These are phyloP conservation scores for Andrena minutula DNA, from an alignment of 2,888 invertebrate species.

Conservation along the genomic window DNA sequence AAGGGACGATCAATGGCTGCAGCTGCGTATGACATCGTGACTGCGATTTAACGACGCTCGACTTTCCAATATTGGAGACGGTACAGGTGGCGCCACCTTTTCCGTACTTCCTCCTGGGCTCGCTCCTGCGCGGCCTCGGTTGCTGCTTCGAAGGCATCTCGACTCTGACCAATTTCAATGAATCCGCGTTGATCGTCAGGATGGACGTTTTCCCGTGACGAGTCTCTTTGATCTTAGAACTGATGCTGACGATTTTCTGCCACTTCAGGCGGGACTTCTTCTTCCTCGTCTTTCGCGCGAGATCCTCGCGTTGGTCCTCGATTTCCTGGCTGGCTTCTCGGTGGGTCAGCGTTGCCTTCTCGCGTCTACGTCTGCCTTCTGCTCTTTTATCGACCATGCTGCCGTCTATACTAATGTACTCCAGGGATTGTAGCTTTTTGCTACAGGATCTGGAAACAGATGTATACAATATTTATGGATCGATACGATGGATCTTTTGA, in stretches of 20 bases:
- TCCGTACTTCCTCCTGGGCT: slow-evolving; percentile 59
- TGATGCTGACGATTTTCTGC: slow-evolving; percentile 72
- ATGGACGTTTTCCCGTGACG: slow-evolving; percentile 44
- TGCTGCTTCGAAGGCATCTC: slow-evolving; percentile 66
- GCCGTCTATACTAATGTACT: slow-evolving; percentile 60
- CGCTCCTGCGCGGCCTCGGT: slow-evolving; percentile 76
- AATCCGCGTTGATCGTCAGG: slow-evolving; percentile 74
- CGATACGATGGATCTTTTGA: no score
- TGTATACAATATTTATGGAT: no score
- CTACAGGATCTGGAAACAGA: slow-evolving; percentile 87
- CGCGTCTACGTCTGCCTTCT: slow-evolving; percentile 51
- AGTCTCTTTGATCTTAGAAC: slow-evolving; percentile 61
- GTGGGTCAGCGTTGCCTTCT: background rate
- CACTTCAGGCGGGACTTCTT: slow-evolving; percentile 76
- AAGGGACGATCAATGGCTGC: slow-evolving; percentile 45
- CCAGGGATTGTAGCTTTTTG: slow-evolving; percentile 87
- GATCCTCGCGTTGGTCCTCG: slow-evolving; percentile 24
- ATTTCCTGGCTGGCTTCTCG: slow-evolving; percentile 18
- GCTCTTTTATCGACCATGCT: slow-evolving; percentile 54
- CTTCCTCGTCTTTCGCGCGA: slow-evolving; percentile 74
- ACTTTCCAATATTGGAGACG: slow-evolving; percentile 14
- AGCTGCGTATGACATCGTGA: slow-evolving; percentile 26
- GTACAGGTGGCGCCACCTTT: slow-evolving; percentile 7
- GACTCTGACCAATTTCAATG: slow-evolving; percentile 72
- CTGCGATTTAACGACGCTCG: slow-evolving; percentile 32